phyloP scores from a whole-genome alignment of 35 echinoderm and acorn worm species.

The Anneissia japonica region DNA sequence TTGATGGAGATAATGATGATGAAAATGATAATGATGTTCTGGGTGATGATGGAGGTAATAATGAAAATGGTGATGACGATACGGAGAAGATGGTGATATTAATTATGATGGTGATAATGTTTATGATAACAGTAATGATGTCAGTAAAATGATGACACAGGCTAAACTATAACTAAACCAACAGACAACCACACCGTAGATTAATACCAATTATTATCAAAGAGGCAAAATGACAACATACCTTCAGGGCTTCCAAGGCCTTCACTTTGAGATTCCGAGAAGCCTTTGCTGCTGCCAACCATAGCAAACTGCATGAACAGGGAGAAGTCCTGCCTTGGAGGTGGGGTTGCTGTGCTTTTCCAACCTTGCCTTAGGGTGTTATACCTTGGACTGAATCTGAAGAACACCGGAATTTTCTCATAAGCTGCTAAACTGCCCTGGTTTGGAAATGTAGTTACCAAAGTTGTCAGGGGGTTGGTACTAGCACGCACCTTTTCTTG shows the following conservation, averaged over 20 bases:
- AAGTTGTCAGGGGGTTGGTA: slow-evolving; percentile 63
- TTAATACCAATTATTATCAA: too few relatives aligned
- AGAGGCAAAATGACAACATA: too few relatives aligned
- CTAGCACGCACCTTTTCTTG: slow-evolving; percentile 44
- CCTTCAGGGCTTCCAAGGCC: neutral
- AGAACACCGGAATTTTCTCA: slow-evolving; percentile 65
- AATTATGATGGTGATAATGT: too few relatives aligned
- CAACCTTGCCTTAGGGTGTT: slow-evolving; percentile 67
- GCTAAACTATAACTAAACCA: too few relatives aligned
- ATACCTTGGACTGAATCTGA: slow-evolving; percentile 81
- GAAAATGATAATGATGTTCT: too few relatives aligned
- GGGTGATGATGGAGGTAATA: too few relatives aligned
- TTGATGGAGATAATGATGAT: too few relatives aligned
- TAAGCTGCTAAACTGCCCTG: slow-evolving; percentile 71
- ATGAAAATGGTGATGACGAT: too few relatives aligned
- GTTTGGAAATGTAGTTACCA: slow-evolving; percentile 74
- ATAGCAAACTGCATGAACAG: slow-evolving; percentile 84
- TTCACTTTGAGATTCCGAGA: neutral
- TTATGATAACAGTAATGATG: too few relatives aligned
- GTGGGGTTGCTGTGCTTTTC: slow-evolving; percentile 72
- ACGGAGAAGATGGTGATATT: too few relatives aligned
- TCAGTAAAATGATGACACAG: too few relatives aligned
- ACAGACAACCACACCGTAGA: too few relatives aligned
- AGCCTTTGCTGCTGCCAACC: slow-evolving; percentile 65
- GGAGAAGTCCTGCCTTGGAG: slow-evolving; percentile 90